Evolutionary conservation across 1,140 invertebrate species (phyloP).

Genomic region (Phymorhynchus buccinoides): DNA sequence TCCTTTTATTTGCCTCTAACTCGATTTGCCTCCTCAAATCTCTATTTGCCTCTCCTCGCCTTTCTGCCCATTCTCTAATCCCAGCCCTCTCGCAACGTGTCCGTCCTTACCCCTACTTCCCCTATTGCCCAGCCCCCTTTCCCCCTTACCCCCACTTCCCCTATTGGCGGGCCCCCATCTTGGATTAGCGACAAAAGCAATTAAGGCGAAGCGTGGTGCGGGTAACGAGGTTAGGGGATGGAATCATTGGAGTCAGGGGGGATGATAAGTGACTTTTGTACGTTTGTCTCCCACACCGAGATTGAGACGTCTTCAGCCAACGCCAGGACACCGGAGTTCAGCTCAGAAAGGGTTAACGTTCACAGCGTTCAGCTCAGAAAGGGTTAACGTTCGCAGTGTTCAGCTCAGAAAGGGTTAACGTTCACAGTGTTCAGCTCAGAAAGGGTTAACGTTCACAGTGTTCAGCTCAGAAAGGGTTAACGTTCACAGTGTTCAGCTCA

Average conservation of each 20-base stretch:
- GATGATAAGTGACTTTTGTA: slow-evolving; percentile 59
- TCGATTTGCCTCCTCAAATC: slow-evolving; percentile 44
- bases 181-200: slow-evolving; percentile 46
- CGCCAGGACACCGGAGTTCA: slow-evolving; percentile 1
- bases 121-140: too few species aligned
- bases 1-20: slow-evolving; percentile 44
- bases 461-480: too few species aligned
- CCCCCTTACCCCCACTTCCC: slow-evolving; percentile 1
- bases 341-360: neutral
- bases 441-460: neutral
- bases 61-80: slow-evolving; percentile 29
- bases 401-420: too few species aligned
- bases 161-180: neutral
- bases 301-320: slow-evolving; percentile 43
- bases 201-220: slow-evolving; percentile 43
- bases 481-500: too few species aligned
- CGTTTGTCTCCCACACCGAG: slow-evolving; percentile 43
- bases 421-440: too few species aligned
- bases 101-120: too few species aligned
- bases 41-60: slow-evolving; percentile 40
- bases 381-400: too few species aligned
- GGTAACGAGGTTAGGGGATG: slow-evolving; percentile 43
- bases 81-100: neutral
- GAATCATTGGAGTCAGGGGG: slow-evolving; percentile 45
- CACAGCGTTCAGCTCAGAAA: too few species aligned